Percentiles rank a stretch among this genome's conserved stretches.
Conservation (phyloP, 2,113 vertebrate species). For the Cyprinodon variegatus region DNA sequence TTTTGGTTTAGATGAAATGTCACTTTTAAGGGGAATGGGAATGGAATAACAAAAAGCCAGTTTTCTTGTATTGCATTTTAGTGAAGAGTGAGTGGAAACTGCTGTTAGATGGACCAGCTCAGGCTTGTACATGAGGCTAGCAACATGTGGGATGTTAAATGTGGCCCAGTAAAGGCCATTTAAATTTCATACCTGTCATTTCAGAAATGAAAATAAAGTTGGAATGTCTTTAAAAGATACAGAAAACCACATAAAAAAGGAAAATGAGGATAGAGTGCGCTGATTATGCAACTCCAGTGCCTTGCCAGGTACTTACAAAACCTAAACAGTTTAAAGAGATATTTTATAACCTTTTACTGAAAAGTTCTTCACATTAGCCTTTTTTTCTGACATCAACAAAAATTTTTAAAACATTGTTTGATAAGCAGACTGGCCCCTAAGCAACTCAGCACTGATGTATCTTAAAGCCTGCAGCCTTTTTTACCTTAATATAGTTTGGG, state of each 20-base stretch:
- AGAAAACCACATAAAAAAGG: conserved; percentile 53
- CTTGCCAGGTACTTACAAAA: background rate
- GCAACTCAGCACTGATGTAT: too few relatives aligned
- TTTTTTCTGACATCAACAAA: too few relatives aligned
- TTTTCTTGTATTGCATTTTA: conserved; percentile 64
- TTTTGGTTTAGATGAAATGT: conserved; percentile 85
- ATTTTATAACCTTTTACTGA: too few relatives aligned
- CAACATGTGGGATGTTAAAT: conserved; percentile 69
- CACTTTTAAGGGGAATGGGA: conserved; percentile 87
- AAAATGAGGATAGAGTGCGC: conserved; percentile 36
- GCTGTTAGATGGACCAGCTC: conserved; percentile 69
- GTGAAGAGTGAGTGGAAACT: conserved; percentile 63
- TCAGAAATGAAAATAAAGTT: conserved; percentile 41
- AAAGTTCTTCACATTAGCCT: too few relatives aligned
- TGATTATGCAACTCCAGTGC: background rate
- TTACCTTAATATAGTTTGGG: too few relatives aligned
- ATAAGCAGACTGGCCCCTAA: too few relatives aligned
- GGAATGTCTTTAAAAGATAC: conserved; percentile 29
- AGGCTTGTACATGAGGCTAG: conserved; percentile 56
- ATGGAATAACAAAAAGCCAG: conserved; percentile 83
- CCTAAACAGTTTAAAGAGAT: background rate
- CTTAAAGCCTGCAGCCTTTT: too few relatives aligned
- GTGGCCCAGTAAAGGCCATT: conserved; percentile 56
- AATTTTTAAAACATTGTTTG: too few relatives aligned
- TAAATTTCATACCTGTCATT: conserved; percentile 63